Evolutionary conservation across 2,113 vertebrate species (phyloP), one percentile per base, ranked within the genome.

Genomic region (Rhineura floridana): DNA sequence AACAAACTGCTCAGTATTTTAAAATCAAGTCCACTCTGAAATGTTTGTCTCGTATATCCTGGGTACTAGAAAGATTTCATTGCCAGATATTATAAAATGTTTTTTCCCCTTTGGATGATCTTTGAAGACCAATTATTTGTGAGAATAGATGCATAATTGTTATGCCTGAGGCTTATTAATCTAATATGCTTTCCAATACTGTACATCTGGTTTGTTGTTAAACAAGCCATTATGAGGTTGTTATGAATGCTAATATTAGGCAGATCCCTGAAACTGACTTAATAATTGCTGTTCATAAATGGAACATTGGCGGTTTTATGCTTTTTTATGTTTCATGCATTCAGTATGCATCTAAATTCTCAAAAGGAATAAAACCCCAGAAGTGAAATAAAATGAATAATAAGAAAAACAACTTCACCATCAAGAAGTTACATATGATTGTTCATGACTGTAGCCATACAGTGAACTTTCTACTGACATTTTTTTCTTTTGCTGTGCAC

Each of bases 251-350:
- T 91, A 94, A 79, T 89, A 70, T 93, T 96, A 94, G 94, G 90
- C 95, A 93, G 93, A 93, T 93, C 91, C 88, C 91, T 87, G 84
- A 90, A 92, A 96, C 94, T 94, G 93, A 95, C 93, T 96, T 96
- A 94, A 86, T n/a, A 87, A 92, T 92, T 90, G 80, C 91, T 30
- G 85, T 90, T 92, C 91, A 89, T 96, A 85, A 77, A 62, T 87
- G 86, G 90, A 88, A 77, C 81, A 85, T 87, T 88, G 83, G 48
- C 82, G 85, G 48, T 21, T 55, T 88, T 0, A 76, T 10, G 0
- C 77, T 70, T 89, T 59, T 70, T 12, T n/a, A 0, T 13, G 81
- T 36, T 87, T 46, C 84, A 75, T 87, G 23, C 6, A 50, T 33
- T 42, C 21, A 39, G 70, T 87, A 76, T 72, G 39, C 85, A 4